Conservation (phyloP, 2,797 vertebrate species). For the Centroberyx gerrardi region DNA sequence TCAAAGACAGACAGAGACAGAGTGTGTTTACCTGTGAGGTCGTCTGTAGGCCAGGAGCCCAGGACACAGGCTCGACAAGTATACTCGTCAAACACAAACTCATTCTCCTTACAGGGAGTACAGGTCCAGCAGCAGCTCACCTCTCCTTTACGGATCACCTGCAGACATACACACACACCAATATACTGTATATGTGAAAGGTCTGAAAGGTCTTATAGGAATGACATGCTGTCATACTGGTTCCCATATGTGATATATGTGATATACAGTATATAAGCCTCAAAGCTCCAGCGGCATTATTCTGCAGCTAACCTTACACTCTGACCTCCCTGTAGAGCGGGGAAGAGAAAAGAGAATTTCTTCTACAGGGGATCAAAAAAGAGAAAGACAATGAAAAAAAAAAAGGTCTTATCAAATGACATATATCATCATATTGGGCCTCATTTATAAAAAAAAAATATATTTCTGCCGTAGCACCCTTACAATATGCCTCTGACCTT, state of each 20-base stretch:
- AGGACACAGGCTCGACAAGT: slow-evolving; percentile 95
- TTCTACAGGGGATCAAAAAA: slow-evolving; percentile 37
- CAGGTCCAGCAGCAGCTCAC: slow-evolving; percentile 99
- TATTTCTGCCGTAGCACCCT: no score
- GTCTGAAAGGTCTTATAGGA: slow-evolving; percentile 44
- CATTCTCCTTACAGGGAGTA: slow-evolving; percentile 98
- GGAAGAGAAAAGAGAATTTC: slow-evolving; percentile 48
- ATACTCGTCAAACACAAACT: slow-evolving; percentile 97
- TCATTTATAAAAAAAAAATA: no score
- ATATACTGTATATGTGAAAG: slow-evolving; percentile 20
- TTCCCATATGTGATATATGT: no score
- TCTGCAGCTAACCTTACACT: slow-evolving; percentile 71
- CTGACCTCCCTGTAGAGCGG: slow-evolving; percentile 23
- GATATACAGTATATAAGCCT: no score
- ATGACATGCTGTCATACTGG: background rate
- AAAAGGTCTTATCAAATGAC: no score
- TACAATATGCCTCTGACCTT: no score
- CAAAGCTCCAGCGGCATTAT: slow-evolving; percentile 60
- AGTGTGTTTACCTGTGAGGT: slow-evolving; percentile 92
- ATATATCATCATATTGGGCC: no score
- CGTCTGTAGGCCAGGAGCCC: slow-evolving; percentile 95
- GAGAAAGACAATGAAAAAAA: background rate
- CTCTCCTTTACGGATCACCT: slow-evolving; percentile 99
- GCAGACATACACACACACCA: slow-evolving; percentile 28
- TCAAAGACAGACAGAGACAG: slow-evolving; percentile 19